Base-by-base conservation (phyloP, 2,797 vertebrate species). In the Phoxinus dragarum region DNA sequence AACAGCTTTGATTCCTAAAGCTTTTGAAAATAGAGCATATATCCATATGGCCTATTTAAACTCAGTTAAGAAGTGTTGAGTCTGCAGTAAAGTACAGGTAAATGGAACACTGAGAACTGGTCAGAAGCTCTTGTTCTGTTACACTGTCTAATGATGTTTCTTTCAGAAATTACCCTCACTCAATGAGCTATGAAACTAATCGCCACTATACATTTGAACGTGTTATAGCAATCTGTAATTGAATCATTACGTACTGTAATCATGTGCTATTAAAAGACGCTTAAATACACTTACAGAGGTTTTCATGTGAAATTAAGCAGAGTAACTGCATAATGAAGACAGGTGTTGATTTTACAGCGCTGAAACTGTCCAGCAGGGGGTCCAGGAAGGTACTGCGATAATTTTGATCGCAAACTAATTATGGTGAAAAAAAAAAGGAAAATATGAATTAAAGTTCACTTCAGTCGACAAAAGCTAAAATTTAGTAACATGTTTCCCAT, bases 21-120 rank as follows among this genome's bases (percentile, higher is more conserved):
- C 71, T 49, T 84, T 89, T 90, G 89, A 90, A 85, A 90, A 92
- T 92, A 91, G 88, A 89, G 73, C 72, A 87, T 83, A 80, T 66
- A 85, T 89, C 81, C 84, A 87, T 87, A 80, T 90, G 92, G 86
- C 93, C 92, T 90, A 92, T 87, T 93, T 93, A 81, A 69, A 84
- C 75, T 78, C 16, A 56, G 71, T 75, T 76, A 36, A 84, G 87
- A 90, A 90, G 54, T 84, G 81, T 88, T 64, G 82, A 90, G 83
- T 84, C 81, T 86, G 89, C 88, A 83, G 77, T 64, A 86, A 87
- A 84, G 79, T 86, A 80, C 67, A 89, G 89, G 84, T 91, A 91
- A 91, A 92, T 90, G 89, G 89, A 89, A 90, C 85, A 85, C 85
- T 77, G 72, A 73, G 67, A 66, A 47, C 21, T 80, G 71, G 59